Evolutionary conservation across 2,113 vertebrate genomes (phyloP), one percentile per base, ranked within the genome.

Genomic region (Acrocephalus kingi): DNA sequence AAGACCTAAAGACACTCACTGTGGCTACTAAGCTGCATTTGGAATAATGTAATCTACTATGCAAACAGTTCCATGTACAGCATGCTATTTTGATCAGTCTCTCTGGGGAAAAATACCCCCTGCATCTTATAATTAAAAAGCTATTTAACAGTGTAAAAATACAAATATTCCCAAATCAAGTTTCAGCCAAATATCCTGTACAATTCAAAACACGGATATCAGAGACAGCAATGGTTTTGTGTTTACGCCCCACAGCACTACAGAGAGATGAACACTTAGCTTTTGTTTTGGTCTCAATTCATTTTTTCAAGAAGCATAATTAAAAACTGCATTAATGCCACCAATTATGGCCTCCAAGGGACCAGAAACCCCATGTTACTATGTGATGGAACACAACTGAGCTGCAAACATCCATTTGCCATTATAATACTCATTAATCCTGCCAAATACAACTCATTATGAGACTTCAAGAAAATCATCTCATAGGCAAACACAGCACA

Each of bases 391-490:
- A 98, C 98, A 98, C 98, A 98, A 98, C 97, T 97, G 98, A 97
- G 98, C 98, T 98, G 98, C 98, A 98, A 99, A 98, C 98, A 99
- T 99, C 99, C 99, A 99, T 99, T 99, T 98, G 98, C 98, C 98
- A 98, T 99, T 98, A 98, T 98, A 98, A 99, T 98, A 98, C 98
- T 99, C 99, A 99, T 99, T 99, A 99, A 99, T 99, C 99, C 99
- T 99, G 98, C 98, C 99, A 99, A 99, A 99, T 98, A 98, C 98
- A 99, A 99, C 99, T 99, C 99, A 99, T 99, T 99, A 99, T 93
- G 98, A 98, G 98, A 98, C 98, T 98, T 98, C 98, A 98, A 99
- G 98, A 98, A 99, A 99, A 99, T 99, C 99, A 99, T 99, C 99
- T 99, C 98, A 98, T 98, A 99, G 98, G 98, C 99, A 99, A 99